Conservation (phyloP, 2,888 invertebrate species). For the Terebella lapidaria region DNA sequence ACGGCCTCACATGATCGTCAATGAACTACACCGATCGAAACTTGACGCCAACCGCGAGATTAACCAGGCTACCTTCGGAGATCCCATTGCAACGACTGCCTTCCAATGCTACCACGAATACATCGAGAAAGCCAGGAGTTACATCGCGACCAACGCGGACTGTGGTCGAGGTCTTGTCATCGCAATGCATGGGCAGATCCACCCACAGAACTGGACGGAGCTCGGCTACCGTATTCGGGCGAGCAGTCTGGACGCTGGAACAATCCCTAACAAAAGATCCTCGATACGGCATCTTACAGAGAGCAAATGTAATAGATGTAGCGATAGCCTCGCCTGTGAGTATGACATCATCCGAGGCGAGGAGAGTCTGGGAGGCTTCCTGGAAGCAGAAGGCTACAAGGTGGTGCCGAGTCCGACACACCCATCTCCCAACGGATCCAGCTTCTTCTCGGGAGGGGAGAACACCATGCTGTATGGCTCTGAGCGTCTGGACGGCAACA, state of each 20-base stretch:
- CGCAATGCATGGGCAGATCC: constrained; percentile 28
- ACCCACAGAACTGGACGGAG: constrained; percentile 19
- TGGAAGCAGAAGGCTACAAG: neutral
- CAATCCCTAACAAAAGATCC: neutral
- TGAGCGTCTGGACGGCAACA: neutral
- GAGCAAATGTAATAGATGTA: neutral
- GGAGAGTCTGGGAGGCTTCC: neutral
- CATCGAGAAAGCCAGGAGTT: constrained; percentile 19
- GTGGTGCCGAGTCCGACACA: neutral
- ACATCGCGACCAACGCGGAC: constrained; percentile 5
- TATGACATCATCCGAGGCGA: neutral
- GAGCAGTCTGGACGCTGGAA: constrained; percentile 7
- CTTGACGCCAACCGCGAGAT: constrained; percentile 14
- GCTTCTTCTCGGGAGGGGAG: neutral
- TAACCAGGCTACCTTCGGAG: constrained; percentile 12
- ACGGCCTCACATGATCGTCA: constrained; percentile 8
- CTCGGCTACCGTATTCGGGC: constrained; percentile 20
- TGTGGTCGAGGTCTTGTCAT: constrained; percentile 14
- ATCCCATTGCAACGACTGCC: constrained; percentile 13
- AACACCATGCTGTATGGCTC: neutral
- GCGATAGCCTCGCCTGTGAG: constrained; percentile 1
- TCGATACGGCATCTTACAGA: constrained; percentile 15
- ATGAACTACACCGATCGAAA: constrained; percentile 7
- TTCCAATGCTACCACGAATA: constrained; percentile 22
- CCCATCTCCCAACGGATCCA: neutral